Percentiles rank a stretch among this genome's conserved stretches.
These are phyloP conservation scores for Tinea pellionella DNA, from an alignment of 2,888 invertebrate genomes.

Conservation along the genomic window DNA sequence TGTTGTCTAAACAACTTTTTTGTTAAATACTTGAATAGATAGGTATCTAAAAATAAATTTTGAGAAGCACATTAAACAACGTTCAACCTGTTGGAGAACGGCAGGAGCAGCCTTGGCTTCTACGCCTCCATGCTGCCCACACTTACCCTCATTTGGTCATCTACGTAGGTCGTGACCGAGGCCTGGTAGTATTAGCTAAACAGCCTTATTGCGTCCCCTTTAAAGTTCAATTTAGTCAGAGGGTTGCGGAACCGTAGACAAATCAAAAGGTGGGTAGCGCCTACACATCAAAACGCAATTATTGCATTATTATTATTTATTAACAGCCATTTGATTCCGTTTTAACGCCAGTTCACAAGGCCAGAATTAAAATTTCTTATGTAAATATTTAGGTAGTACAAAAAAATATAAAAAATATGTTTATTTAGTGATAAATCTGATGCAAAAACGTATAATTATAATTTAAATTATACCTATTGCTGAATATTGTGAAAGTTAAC, in stretches of 20 bases:
- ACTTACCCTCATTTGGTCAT: conserved; percentile 67
- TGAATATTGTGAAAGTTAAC: background rate
- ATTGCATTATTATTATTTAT: conserved; percentile 36
- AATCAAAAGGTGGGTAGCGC: conserved; percentile 44
- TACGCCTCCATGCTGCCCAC: conserved; percentile 65
- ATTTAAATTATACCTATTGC: too few species aligned
- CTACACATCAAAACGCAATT: conserved; percentile 44
- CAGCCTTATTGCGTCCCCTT: conserved; percentile 51
- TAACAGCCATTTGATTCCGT: conserved; percentile 23
- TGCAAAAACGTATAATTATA: background rate
- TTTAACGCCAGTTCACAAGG: conserved; percentile 16
- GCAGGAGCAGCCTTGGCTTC: conserved; percentile 63
- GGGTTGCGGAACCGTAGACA: conserved; percentile 50
- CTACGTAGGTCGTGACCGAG: conserved; percentile 45
- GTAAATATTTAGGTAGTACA: background rate
- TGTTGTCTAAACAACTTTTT: too few species aligned
- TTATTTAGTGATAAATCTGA: background rate
- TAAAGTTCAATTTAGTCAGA: conserved; percentile 49
- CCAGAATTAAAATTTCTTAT: background rate
- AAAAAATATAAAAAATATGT: background rate
- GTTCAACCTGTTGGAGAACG: conserved; percentile 49
- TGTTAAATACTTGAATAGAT: too few species aligned
- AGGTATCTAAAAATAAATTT: background rate
- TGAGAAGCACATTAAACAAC: conserved; percentile 37
- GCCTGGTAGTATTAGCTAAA: conserved; percentile 52